Percentiles rank a stretch among this genome's conserved stretches.
Evolutionary conservation across 2,113 vertebrate genomes (phyloP).

Genomic region (Cricetomys ansorgei): DNA sequence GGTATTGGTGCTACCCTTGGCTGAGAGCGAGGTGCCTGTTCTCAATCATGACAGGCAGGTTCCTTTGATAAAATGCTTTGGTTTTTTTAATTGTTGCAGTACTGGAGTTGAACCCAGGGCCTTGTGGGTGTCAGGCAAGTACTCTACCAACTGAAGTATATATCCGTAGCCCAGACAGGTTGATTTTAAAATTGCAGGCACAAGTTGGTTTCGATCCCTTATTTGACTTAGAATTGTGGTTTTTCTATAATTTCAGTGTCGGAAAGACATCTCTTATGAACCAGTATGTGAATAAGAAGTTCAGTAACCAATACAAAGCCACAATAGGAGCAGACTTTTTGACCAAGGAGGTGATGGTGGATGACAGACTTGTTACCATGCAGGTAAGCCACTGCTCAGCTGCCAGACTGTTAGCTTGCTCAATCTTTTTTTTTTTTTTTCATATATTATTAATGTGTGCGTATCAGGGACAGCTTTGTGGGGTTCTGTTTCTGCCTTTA

Average conservation of each 20-base stretch:
- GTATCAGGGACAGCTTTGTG: background rate
- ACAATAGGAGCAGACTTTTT: slow-evolving; percentile 99
- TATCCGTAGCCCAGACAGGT: too few relatives aligned
- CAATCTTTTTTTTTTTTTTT: too few relatives aligned
- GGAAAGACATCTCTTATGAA: slow-evolving; percentile 99
- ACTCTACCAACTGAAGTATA: background rate
- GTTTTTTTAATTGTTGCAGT: background rate
- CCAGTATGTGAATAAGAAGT: slow-evolving; percentile 99
- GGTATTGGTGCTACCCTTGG: background rate
- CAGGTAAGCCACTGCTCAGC: slow-evolving; percentile 88
- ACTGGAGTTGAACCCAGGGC: background rate
- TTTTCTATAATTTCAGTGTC: slow-evolving; percentile 88
- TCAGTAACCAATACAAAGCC: slow-evolving; percentile 99
- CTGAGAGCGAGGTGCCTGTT: background rate
- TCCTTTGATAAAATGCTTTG: background rate
- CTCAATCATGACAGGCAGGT: background rate
- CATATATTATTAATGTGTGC: background rate
- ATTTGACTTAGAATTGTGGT: background rate
- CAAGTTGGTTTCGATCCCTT: background rate
- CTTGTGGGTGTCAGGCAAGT: background rate
- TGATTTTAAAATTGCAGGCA: background rate
- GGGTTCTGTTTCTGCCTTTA: background rate
- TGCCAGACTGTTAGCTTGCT: background rate
- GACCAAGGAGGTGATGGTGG: slow-evolving; percentile 99
- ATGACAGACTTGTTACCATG: slow-evolving; percentile 99